Conservation (phyloP, 2,797 vertebrate species). For the Peromyscus nudipes region DNA sequence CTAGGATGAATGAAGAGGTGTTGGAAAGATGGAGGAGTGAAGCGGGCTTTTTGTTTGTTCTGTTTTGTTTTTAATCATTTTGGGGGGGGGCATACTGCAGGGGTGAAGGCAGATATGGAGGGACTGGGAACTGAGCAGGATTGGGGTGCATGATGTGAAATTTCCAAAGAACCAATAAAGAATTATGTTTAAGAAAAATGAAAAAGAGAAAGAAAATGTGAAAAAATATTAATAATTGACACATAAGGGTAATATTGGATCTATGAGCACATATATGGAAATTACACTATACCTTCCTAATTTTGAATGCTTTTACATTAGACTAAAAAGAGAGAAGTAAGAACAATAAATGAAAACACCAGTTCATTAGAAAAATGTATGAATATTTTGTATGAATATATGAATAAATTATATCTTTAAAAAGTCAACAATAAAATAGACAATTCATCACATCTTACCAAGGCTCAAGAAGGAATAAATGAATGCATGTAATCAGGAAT, state of each 20-base stretch:
- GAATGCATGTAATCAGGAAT: neutral
- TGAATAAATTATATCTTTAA: constrained; percentile 7
- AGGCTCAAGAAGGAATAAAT: constrained; percentile 4
- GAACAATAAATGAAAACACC: neutral
- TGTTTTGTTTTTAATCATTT: neutral
- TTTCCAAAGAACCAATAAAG: neutral
- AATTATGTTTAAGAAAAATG: neutral
- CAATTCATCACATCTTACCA: constrained; percentile 29
- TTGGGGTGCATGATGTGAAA: neutral
- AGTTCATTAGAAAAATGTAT: constrained; percentile 20
- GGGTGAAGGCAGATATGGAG: neutral
- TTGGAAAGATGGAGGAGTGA: neutral
- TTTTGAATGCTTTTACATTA: neutral
- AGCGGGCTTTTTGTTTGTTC: neutral
- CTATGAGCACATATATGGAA: neutral
- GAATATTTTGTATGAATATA: neutral
- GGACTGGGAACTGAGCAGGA: neutral
- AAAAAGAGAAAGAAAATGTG: neutral
- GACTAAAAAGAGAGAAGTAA: neutral
- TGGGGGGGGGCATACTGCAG: neutral
- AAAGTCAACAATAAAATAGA: neutral
- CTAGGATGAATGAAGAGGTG: neutral
- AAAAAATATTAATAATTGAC: neutral
- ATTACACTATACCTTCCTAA: neutral
- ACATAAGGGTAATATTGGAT: neutral